phyloP scores from a whole-genome alignment of 2,888 invertebrate species.

The Arrhopalites spinosus region DNA sequence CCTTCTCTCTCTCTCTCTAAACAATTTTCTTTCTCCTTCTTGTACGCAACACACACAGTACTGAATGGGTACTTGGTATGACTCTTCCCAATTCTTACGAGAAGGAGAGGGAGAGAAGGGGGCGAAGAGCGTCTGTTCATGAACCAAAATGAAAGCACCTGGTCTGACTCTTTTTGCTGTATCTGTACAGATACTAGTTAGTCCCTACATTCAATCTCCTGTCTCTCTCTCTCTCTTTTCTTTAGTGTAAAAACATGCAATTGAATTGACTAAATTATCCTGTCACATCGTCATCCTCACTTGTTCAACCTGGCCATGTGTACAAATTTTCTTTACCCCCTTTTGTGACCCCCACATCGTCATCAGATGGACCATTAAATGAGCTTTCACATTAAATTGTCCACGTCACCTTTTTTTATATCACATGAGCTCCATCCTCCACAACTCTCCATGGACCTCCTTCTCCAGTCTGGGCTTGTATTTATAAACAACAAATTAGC shows the following conservation, averaged over 20 bases:
- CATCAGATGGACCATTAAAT: background rate
- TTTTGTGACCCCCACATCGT: background rate
- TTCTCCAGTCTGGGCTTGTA: no score
- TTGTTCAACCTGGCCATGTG: no score
- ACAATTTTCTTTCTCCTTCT: background rate
- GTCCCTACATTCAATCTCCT: background rate
- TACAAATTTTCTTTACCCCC: background rate
- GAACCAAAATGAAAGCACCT: slow-evolving; percentile 38
- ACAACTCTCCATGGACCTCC: no score
- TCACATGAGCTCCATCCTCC: no score
- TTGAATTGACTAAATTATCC: no score
- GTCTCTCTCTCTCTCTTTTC: background rate
- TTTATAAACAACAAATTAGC: no score
- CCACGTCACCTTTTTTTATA: no score
- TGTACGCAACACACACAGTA: background rate
- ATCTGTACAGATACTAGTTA: no score
- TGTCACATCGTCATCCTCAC: no score
- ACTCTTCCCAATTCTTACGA: slow-evolving; percentile 26
- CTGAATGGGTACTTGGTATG: slow-evolving; percentile 29
- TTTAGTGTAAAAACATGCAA: background rate
- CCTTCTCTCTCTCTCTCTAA: no score
- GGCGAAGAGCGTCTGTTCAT: slow-evolving; percentile 42
- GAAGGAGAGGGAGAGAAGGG: slow-evolving; percentile 8
- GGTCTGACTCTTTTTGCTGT: slow-evolving; percentile 6
- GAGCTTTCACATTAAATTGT: background rate